Evolutionary conservation across 2,113 vertebrate species (phyloP).

Genomic region (Laterallus jamaicensis): DNA sequence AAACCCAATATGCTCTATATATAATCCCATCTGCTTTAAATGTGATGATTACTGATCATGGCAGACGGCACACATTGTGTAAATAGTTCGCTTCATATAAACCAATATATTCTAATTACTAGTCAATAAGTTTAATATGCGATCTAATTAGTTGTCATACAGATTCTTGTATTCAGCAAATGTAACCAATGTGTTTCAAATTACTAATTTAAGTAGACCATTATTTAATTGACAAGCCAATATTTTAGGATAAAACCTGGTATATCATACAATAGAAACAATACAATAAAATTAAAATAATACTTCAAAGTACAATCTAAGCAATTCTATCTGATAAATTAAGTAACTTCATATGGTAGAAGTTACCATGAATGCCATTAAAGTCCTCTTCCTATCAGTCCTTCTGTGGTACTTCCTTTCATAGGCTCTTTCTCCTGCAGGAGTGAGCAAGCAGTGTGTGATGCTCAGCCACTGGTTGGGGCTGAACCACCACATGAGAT

Average conservation of each 20-base stretch:
- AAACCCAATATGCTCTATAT: background rate
- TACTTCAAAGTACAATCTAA: background rate
- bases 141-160: constrained; percentile 40
- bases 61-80: background rate
- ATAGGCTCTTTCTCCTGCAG: background rate
- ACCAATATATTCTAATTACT: constrained; percentile 24
- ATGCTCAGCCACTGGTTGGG: too few species aligned
- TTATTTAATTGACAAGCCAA: constrained; percentile 35
- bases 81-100: background rate
- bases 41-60: background rate
- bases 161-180: constrained; percentile 4
- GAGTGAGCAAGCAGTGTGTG: too few species aligned
- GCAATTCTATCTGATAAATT: background rate
- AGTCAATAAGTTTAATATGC: constrained; percentile 54
- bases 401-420: background rate
- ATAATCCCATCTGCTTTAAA: constrained; percentile 27
- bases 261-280: background rate
- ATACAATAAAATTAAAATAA: background rate
- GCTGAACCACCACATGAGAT: background rate
- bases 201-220: background rate
- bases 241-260: background rate
- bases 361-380: too few species aligned
- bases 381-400: background rate
- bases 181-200: background rate
- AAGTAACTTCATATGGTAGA: background rate